These are phyloP conservation scores for Corythaixoides concolor DNA, from an alignment of 2,113 vertebrate genomes.

Conservation along the genomic window DNA sequence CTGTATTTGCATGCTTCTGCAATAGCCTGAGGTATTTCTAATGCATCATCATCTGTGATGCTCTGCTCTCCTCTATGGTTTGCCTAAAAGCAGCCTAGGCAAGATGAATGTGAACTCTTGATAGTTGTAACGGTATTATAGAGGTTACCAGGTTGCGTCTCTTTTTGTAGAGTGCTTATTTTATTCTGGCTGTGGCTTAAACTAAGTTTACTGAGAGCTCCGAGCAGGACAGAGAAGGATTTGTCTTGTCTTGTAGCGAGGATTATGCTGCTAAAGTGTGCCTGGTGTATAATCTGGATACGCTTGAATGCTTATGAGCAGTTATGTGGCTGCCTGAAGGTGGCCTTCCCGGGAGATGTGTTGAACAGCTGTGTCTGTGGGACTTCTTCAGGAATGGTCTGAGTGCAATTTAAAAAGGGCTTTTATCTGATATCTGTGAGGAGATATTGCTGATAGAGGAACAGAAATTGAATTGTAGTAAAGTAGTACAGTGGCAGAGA, in stretches of 20 bases:
- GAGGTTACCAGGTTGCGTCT: neutral
- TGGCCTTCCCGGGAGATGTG: neutral
- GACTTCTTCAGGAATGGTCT: neutral
- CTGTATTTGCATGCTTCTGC: neutral
- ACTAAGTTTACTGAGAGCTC: neutral
- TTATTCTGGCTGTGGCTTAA: neutral
- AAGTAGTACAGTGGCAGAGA: neutral
- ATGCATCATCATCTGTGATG: neutral
- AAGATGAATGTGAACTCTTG: neutral
- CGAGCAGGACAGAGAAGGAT: accelerated
- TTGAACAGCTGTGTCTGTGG: neutral
- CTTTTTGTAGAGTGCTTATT: neutral
- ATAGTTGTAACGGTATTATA: neutral
- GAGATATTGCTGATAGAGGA: neutral
- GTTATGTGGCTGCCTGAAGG: neutral
- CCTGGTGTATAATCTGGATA: neutral
- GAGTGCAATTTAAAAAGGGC: neutral
- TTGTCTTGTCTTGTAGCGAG: neutral
- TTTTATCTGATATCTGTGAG: neutral
- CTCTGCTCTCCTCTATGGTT: accelerated
- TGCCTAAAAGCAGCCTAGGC: neutral
- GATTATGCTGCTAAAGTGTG: neutral
- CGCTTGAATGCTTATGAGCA: neutral
- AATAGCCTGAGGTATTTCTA: neutral
- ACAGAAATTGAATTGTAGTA: neutral